Evolutionary conservation across 2,888 invertebrate genomes (phyloP), one percentile per base, ranked within the genome.

Genomic region (Villa cingulata): DNA sequence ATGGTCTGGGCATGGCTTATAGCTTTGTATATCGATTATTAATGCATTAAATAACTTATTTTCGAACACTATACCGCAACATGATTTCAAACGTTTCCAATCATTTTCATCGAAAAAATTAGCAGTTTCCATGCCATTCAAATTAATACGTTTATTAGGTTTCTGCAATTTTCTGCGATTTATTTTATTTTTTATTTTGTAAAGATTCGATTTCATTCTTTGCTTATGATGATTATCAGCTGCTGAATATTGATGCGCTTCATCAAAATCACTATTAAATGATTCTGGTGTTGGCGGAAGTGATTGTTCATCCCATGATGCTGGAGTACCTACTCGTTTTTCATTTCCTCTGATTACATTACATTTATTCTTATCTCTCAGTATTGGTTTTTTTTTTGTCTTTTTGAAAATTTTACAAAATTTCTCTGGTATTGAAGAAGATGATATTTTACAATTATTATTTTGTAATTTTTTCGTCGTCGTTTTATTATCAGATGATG

Each of bases 351-450:
- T 39, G 23, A 39, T 12, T 57, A 56, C 39, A 55, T 58, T 39
- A 50, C 49, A 58, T 23, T 60, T 60, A 46, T 60, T 61, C 42
- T 41, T 54, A 41, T 56, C 55, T 2, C 56, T 54, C 18, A 40
- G 18, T 32, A 38, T 32, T 34, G 43, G 20, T 17, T 51, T 49
- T 29, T 63, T 61, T 53, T 71, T 72, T 48, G 60, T 63, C 55
- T 71, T 71, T 45, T 70, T 70, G 42, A 66, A 66, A 7, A 65
- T 68, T 54, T 70, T 70, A 17, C 65, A 63, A 57, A 68, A 69
- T 46, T 67, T 66, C 48, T 68, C 70, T 10, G 63, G 60, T 49
- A 66, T 58, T 15, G 62, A 59, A 16, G 44, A 40, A 18, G 46
- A 23, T 29, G 29, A 32, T 12, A 32, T 12, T 12, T 32, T 32